Conservation (phyloP, 2,113 vertebrate genomes). For the Salvator merianae region DNA sequence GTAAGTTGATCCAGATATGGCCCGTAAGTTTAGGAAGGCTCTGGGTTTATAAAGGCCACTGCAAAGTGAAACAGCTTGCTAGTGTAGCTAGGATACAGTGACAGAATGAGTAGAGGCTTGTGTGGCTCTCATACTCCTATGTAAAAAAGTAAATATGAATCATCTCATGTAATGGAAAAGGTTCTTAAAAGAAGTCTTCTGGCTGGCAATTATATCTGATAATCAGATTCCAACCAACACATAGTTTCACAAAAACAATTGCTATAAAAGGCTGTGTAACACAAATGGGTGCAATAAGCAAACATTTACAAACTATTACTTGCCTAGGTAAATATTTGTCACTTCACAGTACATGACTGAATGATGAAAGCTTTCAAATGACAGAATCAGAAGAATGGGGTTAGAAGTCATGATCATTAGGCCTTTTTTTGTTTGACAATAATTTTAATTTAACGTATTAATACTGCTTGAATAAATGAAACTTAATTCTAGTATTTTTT, state of each 20-base stretch:
- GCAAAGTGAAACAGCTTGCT: slow-evolving; percentile 16
- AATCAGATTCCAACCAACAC: background rate
- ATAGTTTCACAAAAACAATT: background rate
- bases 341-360: slow-evolving; percentile 14
- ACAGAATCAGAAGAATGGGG: slow-evolving; percentile 8
- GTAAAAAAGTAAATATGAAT: slow-evolving; percentile 24
- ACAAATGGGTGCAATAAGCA: background rate
- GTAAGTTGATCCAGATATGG: too few species aligned
- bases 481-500: background rate
- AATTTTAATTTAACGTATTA: slow-evolving; percentile 13
- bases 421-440: slow-evolving; percentile 26
- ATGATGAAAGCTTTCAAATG: slow-evolving; percentile 44
- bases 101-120: slow-evolving; percentile 29
- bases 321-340: slow-evolving; percentile 48
- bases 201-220: background rate
- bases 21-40: too few species aligned
- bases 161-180: background rate
- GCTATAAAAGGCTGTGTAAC: background rate
- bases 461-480: background rate
- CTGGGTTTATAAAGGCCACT: background rate
- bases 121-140: slow-evolving; percentile 45
- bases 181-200: background rate
- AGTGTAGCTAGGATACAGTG: slow-evolving; percentile 39
- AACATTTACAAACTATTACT: background rate
- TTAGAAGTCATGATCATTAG: slow-evolving; percentile 22